phyloP scores from a whole-genome alignment of 2,113 vertebrate genomes.

The Daubentonia madagascariensis region DNA sequence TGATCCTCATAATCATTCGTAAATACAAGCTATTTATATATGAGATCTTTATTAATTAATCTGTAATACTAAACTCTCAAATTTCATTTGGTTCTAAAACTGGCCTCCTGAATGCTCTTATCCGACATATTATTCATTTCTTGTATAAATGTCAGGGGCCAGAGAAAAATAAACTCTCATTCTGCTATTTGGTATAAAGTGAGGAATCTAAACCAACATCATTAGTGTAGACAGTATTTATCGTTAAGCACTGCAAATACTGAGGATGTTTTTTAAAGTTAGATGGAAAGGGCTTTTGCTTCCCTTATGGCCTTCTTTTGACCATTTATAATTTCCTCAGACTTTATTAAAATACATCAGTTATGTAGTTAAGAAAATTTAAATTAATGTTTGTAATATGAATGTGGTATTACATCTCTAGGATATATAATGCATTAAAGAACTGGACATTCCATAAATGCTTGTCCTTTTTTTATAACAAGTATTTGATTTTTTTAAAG shows the following conservation, averaged over 20 bases:
- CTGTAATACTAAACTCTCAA: background rate
- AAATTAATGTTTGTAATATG: background rate
- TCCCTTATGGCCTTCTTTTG: background rate
- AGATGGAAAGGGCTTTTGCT: background rate
- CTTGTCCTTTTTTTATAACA: constrained; percentile 22
- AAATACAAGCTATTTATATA: background rate
- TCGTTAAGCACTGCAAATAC: constrained; percentile 45
- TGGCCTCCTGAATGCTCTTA: constrained; percentile 45
- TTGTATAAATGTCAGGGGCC: constrained; percentile 73
- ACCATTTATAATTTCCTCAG: background rate
- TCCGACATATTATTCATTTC: constrained; percentile 62
- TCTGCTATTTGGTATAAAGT: constrained; percentile 51
- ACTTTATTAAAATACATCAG: constrained; percentile 46
- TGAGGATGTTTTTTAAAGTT: background rate
- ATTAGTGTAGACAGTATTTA: constrained; percentile 35
- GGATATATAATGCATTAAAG: background rate
- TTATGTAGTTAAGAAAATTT: background rate
- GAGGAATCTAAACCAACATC: constrained; percentile 51
- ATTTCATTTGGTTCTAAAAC: constrained; percentile 55
- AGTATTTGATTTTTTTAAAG: background rate
- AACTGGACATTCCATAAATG: background rate
- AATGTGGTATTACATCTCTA: constrained; percentile 22
- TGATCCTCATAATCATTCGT: background rate
- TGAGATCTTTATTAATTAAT: constrained; percentile 47
- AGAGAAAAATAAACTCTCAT: constrained; percentile 68